phyloP scores from a whole-genome alignment of 2,797 vertebrate species.

The Artibeus lituratus region DNA sequence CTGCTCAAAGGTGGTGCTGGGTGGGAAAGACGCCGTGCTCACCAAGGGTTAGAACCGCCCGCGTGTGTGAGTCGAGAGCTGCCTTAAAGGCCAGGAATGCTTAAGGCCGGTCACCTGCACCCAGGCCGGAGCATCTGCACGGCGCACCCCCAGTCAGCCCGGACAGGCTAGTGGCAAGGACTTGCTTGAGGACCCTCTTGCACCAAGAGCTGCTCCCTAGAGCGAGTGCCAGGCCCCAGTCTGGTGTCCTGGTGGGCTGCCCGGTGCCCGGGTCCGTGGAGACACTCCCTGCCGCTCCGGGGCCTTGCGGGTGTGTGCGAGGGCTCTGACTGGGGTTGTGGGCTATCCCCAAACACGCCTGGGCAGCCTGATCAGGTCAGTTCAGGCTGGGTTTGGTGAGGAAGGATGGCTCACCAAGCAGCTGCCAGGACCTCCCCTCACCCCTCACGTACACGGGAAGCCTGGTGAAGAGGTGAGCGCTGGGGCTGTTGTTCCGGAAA shows the following conservation, averaged over 20 bases:
- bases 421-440: not conserved
- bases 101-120: not conserved
- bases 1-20: not conserved
- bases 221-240: not conserved
- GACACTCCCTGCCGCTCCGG: not conserved
- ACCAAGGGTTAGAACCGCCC: not conserved
- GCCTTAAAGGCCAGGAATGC: not conserved
- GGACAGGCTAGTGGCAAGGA: not conserved
- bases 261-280: not conserved
- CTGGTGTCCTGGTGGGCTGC: not conserved
- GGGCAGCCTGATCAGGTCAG: not conserved
- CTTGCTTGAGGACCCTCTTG: not conserved
- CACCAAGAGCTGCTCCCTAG: not conserved
- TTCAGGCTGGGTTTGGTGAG: not conserved
- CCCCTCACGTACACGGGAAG: not conserved
- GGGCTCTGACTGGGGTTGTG: not conserved
- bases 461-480: constrained; percentile 27
- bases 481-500: constrained; percentile 20
- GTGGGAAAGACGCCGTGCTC: not conserved
- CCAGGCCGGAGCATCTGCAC: not conserved
- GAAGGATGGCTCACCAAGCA: not conserved
- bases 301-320: rapidly evolving
- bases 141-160: not conserved
- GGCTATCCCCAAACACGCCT: not conserved
- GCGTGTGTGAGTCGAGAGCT: not conserved